Conservation (phyloP, 2,888 invertebrate species). For the Chromoteleia sp. region DNA sequence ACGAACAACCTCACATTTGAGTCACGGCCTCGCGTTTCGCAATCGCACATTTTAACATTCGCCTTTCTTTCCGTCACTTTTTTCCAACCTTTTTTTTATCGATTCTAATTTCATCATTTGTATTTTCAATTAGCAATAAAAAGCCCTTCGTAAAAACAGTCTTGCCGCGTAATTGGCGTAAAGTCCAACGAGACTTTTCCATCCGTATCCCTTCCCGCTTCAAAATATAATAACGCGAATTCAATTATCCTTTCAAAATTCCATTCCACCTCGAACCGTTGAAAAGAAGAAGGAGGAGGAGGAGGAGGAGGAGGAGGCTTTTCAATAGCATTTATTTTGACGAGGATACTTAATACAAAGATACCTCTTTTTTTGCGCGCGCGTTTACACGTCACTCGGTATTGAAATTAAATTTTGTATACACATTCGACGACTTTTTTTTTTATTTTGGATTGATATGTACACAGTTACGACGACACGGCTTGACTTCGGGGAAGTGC, state of each 20-base stretch:
- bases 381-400: slow-evolving; percentile 23
- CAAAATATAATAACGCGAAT: background rate
- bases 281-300: too few species aligned
- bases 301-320: too few species aligned
- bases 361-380: background rate
- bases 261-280: background rate
- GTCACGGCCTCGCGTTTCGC: slow-evolving; percentile 39
- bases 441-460: too few species aligned
- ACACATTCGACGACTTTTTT: slow-evolving; percentile 39
- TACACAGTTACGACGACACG: slow-evolving; percentile 46
- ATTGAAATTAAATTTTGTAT: slow-evolving; percentile 40
- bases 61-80: slow-evolving; percentile 26
- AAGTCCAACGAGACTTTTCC: background rate
- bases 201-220: background rate
- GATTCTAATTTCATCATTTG: slow-evolving; percentile 25
- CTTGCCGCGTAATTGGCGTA: background rate
- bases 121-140: slow-evolving; percentile 19
- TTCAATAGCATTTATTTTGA: background rate
- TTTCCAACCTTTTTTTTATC: slow-evolving; percentile 1
- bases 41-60: slow-evolving; percentile 16
- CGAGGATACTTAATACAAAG: too few species aligned
- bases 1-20: slow-evolving; percentile 22
- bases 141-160: background rate
- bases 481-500: slow-evolving; percentile 5
- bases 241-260: slow-evolving; percentile 4